These are phyloP conservation scores for Heliconius erato DNA, from an alignment of 2,888 invertebrate genomes.

Conservation along the genomic window DNA sequence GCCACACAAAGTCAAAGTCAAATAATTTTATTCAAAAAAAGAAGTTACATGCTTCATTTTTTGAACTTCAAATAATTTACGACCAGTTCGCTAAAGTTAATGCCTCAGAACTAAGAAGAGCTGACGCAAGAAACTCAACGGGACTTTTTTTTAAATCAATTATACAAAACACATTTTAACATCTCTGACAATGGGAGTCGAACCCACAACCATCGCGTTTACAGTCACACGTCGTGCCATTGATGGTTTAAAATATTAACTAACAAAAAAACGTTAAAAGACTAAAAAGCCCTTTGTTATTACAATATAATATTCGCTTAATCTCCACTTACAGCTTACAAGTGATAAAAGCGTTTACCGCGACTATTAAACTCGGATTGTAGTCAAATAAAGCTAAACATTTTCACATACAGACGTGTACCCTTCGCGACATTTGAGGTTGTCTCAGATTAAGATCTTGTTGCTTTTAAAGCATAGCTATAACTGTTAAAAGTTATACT, in stretches of 20 bases:
- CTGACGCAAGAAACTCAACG: too few species aligned
- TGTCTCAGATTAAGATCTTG: constrained; percentile 31
- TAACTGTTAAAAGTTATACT: not conserved
- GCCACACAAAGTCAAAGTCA: too few species aligned
- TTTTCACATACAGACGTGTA: constrained; percentile 47
- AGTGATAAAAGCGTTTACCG: constrained; percentile 48
- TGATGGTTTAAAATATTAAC: too few species aligned
- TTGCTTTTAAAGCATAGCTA: constrained; percentile 15
- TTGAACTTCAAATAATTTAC: too few species aligned
- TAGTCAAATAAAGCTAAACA: constrained; percentile 52
- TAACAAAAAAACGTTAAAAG: not conserved
- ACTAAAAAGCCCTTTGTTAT: not conserved
- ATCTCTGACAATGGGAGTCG: not conserved
- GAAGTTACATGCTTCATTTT: too few species aligned
- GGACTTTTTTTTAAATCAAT: too few species aligned
- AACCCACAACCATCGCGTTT: not conserved
- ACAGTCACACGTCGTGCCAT: not conserved
- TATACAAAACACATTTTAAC: too few species aligned
- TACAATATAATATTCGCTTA: constrained; percentile 22
- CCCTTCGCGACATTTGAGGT: constrained; percentile 43
- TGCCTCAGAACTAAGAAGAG: too few species aligned
- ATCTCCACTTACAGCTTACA: constrained; percentile 37
- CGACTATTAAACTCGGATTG: constrained; percentile 51
- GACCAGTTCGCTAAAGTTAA: too few species aligned
- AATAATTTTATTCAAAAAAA: too few species aligned